Conservation (phyloP, 2,888 invertebrate genomes). For the Sarcophaga carnaria region DNA sequence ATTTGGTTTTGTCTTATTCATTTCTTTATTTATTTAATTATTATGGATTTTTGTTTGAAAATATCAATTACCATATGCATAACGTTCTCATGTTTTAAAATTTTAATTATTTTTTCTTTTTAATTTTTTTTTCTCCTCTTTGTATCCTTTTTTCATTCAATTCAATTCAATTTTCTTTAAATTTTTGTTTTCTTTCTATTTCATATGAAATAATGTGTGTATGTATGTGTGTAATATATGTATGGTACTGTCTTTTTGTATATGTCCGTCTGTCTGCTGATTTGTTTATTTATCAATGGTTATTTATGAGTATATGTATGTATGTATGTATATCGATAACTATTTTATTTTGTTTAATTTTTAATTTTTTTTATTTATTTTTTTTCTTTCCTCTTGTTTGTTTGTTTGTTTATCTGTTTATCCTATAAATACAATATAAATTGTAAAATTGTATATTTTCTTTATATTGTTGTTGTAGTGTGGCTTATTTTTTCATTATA, state of each 20-base stretch:
- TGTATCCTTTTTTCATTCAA: neutral
- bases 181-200: neutral
- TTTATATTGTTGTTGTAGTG: constrained; percentile 5
- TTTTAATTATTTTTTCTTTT: constrained; percentile 36
- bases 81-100: constrained; percentile 46
- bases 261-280: neutral
- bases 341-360: constrained; percentile 21
- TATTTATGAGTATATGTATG: constrained; percentile 41
- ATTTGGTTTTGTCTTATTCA: neutral
- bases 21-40: constrained; percentile 49
- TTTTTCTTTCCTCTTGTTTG: constrained; percentile 21
- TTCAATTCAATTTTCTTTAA: constrained; percentile 19
- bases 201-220: neutral
- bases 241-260: neutral
- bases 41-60: constrained; percentile 51
- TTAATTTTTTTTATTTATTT: constrained; percentile 15
- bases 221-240: neutral
- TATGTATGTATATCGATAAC: constrained; percentile 16
- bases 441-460: constrained; percentile 49
- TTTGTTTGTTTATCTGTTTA: constrained; percentile 6
- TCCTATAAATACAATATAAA: constrained; percentile 51
- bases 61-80: constrained; percentile 52
- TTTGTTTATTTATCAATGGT: neutral
- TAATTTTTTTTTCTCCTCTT: neutral
- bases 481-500: constrained; percentile 14